Base-by-base conservation (phyloP, 2,113 vertebrate genomes). In the Myocastor coypus region DNA sequence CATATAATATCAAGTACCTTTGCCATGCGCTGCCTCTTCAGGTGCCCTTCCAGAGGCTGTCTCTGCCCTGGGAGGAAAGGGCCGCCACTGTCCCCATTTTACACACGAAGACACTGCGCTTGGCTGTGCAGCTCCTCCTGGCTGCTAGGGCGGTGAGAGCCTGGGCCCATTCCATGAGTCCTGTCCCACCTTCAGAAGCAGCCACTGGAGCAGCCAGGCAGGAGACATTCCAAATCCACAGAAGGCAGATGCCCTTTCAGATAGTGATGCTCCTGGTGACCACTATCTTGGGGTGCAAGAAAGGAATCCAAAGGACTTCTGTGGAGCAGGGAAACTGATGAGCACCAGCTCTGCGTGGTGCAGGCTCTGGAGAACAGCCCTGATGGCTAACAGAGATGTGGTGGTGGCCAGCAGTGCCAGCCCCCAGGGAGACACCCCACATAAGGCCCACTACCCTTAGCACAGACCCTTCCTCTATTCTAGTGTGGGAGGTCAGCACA, bases 251-350 rank as follows among this genome's bases (percentile, higher is more conserved):
- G 7, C 14, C 50, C 32, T 86, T 52, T 42, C n/a, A n/a, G 46
- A 59, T 28, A 32, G 34, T 64, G 55, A 61, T 17, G 34, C 17
- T 17, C 46, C 8, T 0, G 28, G 0, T 52, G 63, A 14, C 55
- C 22, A 14, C 42, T 3, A 37, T 32, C 37, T 30, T 64, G 22
- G 32, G 3, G 32, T 22, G 16, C 5, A 71, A 30, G 32, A n/a
- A 59, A 68, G 26, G 32, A 66, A 13, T 22, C 22, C 0, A 3
- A 9, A 69, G 46, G 66, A 46, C 24, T 16, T 6, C 6, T 12
- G 0, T 0, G 2, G 57, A 57, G 22, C 42, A 46, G 0, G 8
- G 28, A 2, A 26, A 3, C 42, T 50, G 28, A 11, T 5, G 3
- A 40, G 26, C 1, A 26, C 64, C 69, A 6, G 0, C 32, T 69